Evolutionary conservation across 2,888 invertebrate genomes (phyloP).

Genomic region (Apamea crenata): DNA sequence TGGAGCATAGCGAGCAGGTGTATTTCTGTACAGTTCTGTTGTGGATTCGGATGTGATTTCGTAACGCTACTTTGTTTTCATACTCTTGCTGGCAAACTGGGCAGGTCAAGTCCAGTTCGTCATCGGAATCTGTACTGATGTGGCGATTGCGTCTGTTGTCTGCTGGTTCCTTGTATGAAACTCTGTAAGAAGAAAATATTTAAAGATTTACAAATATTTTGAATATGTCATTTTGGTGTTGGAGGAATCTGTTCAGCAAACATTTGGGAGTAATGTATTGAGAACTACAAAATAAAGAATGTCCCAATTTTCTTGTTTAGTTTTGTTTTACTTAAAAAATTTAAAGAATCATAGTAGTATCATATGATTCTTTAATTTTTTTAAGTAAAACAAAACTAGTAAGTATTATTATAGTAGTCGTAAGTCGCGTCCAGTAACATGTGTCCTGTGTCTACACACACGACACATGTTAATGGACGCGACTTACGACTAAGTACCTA

Average conservation of each 20-base stretch:
- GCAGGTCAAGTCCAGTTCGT: slow-evolving; percentile 18
- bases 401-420: too few relatives aligned
- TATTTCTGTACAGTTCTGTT: slow-evolving; percentile 36
- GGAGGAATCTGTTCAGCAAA: neutral
- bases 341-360: too few relatives aligned
- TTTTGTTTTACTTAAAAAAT: neutral
- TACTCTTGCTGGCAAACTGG: slow-evolving; percentile 39
- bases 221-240: neutral
- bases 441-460: too few relatives aligned
- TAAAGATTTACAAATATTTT: neutral
- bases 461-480: too few relatives aligned
- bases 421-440: too few relatives aligned
- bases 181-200: slow-evolving; percentile 29
- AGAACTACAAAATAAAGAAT: neutral
- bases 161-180: slow-evolving; percentile 43
- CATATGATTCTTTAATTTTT: too few relatives aligned
- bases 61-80: slow-evolving; percentile 26
- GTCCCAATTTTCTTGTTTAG: neutral
- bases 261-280: neutral
- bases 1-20: slow-evolving; percentile 65
- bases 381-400: too few relatives aligned
- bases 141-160: neutral
- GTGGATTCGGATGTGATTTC: slow-evolving; percentile 51
- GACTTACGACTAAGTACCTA: too few relatives aligned
- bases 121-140: slow-evolving; percentile 7